Conservation (phyloP, 2,113 vertebrate genomes). For the Catagonus wagneri region DNA sequence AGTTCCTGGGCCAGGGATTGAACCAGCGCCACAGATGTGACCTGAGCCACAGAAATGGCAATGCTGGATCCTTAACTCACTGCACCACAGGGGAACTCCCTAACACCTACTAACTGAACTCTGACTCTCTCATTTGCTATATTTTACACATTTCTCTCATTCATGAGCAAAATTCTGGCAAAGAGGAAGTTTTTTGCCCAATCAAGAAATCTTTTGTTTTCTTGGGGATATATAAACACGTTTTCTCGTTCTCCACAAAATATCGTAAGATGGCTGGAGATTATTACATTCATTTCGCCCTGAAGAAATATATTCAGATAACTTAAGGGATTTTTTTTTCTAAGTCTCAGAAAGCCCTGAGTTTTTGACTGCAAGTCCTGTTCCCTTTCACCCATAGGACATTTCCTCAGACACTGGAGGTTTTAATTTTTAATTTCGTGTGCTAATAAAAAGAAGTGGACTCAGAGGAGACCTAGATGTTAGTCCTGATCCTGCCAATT, state of each 20-base stretch:
- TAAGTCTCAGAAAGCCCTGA: conserved; percentile 19
- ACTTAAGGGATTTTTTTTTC: background rate
- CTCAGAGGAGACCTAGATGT: background rate
- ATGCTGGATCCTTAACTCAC: no score
- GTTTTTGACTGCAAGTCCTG: background rate
- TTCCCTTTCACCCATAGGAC: background rate
- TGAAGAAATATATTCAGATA: background rate
- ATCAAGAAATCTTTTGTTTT: conserved; percentile 8
- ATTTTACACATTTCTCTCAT: background rate
- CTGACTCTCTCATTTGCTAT: background rate
- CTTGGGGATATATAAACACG: background rate
- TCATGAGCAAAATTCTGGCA: background rate
- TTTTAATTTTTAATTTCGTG: background rate
- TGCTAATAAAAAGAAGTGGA: background rate
- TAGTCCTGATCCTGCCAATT: background rate
- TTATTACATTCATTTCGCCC: background rate
- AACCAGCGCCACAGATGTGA: no score
- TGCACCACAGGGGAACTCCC: no score
- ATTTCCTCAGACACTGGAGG: background rate
- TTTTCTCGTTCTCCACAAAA: background rate
- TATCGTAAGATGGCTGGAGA: background rate
- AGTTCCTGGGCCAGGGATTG: no score
- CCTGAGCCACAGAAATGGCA: no score
- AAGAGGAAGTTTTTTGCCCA: background rate
- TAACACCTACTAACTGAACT: background rate